phyloP scores from a whole-genome alignment of 2,797 vertebrate species.

The Spea hammondii region DNA sequence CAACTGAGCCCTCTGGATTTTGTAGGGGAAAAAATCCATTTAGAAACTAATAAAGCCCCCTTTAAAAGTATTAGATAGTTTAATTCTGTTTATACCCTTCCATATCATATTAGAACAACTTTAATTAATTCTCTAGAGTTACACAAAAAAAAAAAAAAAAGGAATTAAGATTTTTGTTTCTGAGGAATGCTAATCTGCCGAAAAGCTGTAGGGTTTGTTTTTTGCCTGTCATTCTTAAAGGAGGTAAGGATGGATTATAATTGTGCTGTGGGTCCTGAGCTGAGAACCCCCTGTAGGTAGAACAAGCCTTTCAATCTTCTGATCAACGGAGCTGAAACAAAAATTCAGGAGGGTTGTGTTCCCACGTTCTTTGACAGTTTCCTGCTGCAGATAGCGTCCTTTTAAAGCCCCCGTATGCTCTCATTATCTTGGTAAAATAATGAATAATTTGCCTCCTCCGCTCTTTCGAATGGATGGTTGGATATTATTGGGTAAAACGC shows the following conservation, averaged over 20 bases:
- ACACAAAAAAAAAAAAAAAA: constrained; percentile 45
- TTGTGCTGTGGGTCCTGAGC: constrained; percentile 76
- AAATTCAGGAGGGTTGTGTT: constrained; percentile 77
- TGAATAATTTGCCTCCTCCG: constrained; percentile 70
- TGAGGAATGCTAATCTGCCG: constrained; percentile 72
- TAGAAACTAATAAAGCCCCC: constrained; percentile 30
- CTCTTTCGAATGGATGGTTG: constrained; percentile 72
- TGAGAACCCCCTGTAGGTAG: constrained; percentile 74
- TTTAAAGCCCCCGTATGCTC: constrained; percentile 69
- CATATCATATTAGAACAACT: constrained; percentile 64
- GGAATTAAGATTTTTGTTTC: constrained; percentile 68
- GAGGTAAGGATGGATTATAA: constrained; percentile 79
- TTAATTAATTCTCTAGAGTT: constrained; percentile 67
- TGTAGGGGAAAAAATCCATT: constrained; percentile 32
- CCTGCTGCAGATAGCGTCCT: constrained; percentile 72
- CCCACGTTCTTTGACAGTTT: constrained; percentile 80
- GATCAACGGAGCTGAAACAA: constrained; percentile 83
- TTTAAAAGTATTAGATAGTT: constrained; percentile 61
- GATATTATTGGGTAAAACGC: constrained; percentile 66
- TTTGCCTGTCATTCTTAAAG: constrained; percentile 73
- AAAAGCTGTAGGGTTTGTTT: constrained; percentile 74
- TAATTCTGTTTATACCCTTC: constrained; percentile 61
- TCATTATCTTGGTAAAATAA: constrained; percentile 67
- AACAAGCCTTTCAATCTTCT: constrained; percentile 77
- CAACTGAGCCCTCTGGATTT: constrained; percentile 41